A percentile compares a stretch with the other conserved stretches of the same genome.
Evolutionary conservation across 2,888 invertebrate species (phyloP).

Genomic region (Drosophila buzzatii): DNA sequence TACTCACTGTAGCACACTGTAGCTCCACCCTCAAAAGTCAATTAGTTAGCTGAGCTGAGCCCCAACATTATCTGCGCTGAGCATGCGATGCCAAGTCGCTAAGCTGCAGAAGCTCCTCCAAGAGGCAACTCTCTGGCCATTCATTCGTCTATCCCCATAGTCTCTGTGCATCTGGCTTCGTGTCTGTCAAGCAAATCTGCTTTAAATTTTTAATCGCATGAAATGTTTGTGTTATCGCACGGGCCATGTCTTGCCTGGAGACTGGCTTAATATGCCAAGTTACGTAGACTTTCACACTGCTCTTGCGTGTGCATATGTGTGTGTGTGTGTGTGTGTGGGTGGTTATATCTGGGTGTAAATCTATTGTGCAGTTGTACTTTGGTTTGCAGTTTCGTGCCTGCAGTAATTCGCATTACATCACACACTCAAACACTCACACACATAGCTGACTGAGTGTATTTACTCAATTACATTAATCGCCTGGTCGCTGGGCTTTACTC

Average conservation of each 20-base stretch:
- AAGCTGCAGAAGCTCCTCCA: conserved; percentile 36
- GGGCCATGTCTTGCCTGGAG: conserved; percentile 33
- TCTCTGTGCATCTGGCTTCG: conserved; percentile 2
- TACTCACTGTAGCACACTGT: conserved; percentile 36
- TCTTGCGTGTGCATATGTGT: not conserved
- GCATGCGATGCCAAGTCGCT: conserved; percentile 50
- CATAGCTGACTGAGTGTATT: conserved; percentile 23
- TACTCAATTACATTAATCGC: conserved; percentile 61
- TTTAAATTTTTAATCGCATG: conserved; percentile 63
- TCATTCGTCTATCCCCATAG: not conserved
- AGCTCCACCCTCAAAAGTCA: conserved; percentile 45
- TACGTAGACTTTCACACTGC: conserved; percentile 15
- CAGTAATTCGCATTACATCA: conserved; percentile 38
- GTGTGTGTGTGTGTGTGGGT: conserved; percentile 4
- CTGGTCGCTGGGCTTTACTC: conserved; percentile 24
- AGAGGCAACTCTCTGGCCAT: conserved; percentile 8
- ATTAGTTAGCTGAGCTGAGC: conserved; percentile 42
- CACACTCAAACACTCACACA: conserved; percentile 22
- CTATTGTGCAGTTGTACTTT: conserved; percentile 35
- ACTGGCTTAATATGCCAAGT: conserved; percentile 24
- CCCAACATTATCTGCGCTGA: conserved; percentile 41
- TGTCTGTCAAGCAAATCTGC: conserved; percentile 53
- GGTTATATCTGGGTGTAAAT: conserved; percentile 32
- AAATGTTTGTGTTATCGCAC: conserved; percentile 60
- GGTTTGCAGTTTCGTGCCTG: conserved; percentile 39